A percentile compares a stretch with the other conserved stretches of the same genome.
Conservation (phyloP, 1,140 invertebrate genomes). For the Dendrolimus kikuchii region DNA sequence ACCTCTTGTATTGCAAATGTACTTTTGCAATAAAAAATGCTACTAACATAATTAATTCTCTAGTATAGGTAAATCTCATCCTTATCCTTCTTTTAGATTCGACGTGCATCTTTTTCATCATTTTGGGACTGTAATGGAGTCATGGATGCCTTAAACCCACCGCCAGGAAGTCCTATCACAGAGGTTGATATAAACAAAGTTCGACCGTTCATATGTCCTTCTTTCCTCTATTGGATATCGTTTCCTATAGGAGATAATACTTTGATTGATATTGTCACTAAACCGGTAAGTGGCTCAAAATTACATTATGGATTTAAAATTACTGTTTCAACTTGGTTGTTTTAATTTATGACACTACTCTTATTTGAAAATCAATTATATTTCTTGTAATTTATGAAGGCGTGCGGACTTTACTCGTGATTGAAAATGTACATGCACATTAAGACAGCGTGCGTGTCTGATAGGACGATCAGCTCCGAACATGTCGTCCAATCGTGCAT, state of each 20-base stretch:
- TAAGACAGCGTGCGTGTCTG: no score
- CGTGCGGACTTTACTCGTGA: no score
- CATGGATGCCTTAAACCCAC: slow-evolving; percentile 33
- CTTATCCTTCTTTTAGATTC: slow-evolving; percentile 20
- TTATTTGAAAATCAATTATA: background rate
- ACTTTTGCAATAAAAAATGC: no score
- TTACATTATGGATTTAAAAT: background rate
- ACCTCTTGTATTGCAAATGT: no score
- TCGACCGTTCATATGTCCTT: slow-evolving; percentile 53
- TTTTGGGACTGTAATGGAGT: slow-evolving; percentile 67
- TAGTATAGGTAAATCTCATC: no score
- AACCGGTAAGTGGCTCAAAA: slow-evolving; percentile 45
- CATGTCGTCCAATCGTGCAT: no score
- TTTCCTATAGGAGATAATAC: slow-evolving; percentile 58
- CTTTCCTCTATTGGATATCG: slow-evolving; percentile 61
- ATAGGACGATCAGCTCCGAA: no score
- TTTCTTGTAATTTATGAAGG: no score
- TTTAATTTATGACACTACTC: background rate
- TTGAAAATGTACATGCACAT: no score
- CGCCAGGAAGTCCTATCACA: slow-evolving; percentile 34
- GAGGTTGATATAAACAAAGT: slow-evolving; percentile 23
- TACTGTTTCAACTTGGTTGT: background rate
- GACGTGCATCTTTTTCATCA: slow-evolving; percentile 42
- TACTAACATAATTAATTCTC: no score
- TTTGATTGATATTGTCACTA: slow-evolving; percentile 53